phyloP scores from a whole-genome alignment of 2,113 vertebrate genomes.

The Oreotragus oreotragus region DNA sequence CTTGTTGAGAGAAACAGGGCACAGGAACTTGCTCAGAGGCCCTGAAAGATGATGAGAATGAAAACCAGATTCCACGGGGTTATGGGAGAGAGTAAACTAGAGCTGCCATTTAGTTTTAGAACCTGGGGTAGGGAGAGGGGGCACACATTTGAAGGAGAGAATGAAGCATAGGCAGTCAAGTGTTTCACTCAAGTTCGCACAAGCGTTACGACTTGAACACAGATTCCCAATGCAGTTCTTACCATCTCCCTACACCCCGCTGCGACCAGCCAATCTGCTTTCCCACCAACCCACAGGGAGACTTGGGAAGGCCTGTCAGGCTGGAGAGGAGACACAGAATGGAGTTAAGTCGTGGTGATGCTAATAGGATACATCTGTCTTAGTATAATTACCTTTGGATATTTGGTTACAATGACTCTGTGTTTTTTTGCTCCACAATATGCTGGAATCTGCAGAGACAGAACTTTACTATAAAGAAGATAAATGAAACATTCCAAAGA shows the following conservation, averaged over 20 bases:
- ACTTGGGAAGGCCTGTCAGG: background rate
- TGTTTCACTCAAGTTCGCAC: background rate
- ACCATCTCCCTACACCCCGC: background rate
- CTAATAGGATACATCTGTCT: background rate
- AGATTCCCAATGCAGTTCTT: too few relatives aligned
- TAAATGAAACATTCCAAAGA: background rate
- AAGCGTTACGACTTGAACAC: background rate
- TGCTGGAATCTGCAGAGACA: background rate
- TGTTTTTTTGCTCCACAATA: background rate
- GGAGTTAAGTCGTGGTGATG: background rate
- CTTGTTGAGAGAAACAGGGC: background rate
- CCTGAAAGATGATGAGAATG: constrained; percentile 31
- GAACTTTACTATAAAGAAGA: background rate
- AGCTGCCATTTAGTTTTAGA: background rate
- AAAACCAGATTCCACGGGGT: constrained; percentile 24
- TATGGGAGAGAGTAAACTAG: background rate
- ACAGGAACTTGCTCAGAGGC: background rate
- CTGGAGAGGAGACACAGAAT: background rate
- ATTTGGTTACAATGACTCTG: background rate
- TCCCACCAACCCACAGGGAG: background rate
- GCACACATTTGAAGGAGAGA: background rate
- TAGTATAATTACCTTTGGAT: background rate
- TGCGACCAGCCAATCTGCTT: background rate
- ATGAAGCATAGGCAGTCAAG: background rate
- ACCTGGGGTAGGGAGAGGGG: background rate